Conservation (phyloP, 2,113 vertebrate species). For the Phoenicopterus ruber region DNA sequence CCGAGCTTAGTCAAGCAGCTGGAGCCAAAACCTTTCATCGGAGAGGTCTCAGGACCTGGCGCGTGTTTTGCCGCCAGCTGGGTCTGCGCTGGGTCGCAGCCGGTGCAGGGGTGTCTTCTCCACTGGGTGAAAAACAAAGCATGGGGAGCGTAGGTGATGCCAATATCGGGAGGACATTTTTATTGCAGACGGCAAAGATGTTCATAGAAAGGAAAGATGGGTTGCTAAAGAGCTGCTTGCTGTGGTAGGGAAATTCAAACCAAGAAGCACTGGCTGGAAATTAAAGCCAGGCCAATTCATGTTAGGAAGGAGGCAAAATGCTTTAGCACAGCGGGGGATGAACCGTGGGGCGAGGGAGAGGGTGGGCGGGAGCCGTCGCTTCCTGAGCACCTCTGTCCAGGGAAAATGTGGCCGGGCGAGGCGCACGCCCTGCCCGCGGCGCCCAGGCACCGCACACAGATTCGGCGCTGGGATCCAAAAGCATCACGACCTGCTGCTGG, state of each 20-base stretch:
- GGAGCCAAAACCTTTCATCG: not conserved
- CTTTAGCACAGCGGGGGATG: not conserved
- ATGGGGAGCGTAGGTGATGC: rapidly evolving
- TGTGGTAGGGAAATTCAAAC: not conserved
- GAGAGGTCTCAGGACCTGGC: not conserved
- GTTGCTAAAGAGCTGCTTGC: conserved; percentile 9
- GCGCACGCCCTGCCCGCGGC: rapidly evolving
- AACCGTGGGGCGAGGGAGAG: not conserved
- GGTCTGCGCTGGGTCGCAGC: not conserved
- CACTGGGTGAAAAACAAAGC: not conserved
- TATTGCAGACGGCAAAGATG: rapidly evolving
- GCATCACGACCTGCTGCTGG: not conserved
- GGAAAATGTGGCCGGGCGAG: not conserved
- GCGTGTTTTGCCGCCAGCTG: not conserved
- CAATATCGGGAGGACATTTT: not conserved
- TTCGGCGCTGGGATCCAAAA: not conserved
- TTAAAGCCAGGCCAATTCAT: conserved; percentile 40
- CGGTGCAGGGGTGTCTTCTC: not conserved
- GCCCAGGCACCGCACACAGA: rapidly evolving
- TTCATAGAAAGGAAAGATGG: conserved; percentile 34
- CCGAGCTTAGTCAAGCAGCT: not conserved
- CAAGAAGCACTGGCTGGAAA: conserved; percentile 11
- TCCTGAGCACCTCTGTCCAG: not conserved
- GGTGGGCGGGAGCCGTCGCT: rapidly evolving
- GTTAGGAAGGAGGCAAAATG: not conserved